Evolutionary conservation across 2,888 invertebrate species (phyloP).

Genomic region (Archips crataeganus): DNA sequence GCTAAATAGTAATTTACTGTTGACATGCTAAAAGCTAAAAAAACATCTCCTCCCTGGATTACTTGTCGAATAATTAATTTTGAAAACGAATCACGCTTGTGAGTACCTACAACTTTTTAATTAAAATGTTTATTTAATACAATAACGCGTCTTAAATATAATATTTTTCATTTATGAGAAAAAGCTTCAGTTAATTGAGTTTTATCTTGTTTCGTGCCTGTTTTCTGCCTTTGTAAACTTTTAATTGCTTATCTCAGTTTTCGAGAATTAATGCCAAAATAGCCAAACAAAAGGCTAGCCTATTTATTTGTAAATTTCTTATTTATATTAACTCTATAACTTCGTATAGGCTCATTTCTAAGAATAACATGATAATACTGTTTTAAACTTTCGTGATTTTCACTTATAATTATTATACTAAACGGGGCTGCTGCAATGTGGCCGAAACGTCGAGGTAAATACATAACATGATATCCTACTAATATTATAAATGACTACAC

Average conservation of each 20-base stretch:
- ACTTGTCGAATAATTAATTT: background rate
- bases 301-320: background rate
- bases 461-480: too few relatives aligned
- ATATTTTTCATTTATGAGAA: constrained; percentile 24
- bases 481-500: too few relatives aligned
- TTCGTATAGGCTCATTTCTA: background rate
- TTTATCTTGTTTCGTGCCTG: constrained; percentile 31
- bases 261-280: constrained; percentile 15
- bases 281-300: background rate
- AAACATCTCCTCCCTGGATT: too few relatives aligned
- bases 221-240: constrained; percentile 37
- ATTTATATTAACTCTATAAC: too few relatives aligned
- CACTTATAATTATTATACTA: too few relatives aligned
- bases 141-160: constrained; percentile 15
- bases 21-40: too few relatives aligned
- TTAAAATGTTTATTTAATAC: constrained; percentile 26
- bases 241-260: constrained; percentile 35
- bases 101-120: constrained; percentile 14
- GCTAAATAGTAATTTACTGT: too few relatives aligned
- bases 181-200: constrained; percentile 32
- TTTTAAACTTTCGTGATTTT: too few relatives aligned
- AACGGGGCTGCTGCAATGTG: too few relatives aligned
- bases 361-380: too few relatives aligned
- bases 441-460: too few relatives aligned
- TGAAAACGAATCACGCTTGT: background rate